phyloP scores from a whole-genome alignment of 2,888 invertebrate genomes.

The Thera obeliscata region DNA sequence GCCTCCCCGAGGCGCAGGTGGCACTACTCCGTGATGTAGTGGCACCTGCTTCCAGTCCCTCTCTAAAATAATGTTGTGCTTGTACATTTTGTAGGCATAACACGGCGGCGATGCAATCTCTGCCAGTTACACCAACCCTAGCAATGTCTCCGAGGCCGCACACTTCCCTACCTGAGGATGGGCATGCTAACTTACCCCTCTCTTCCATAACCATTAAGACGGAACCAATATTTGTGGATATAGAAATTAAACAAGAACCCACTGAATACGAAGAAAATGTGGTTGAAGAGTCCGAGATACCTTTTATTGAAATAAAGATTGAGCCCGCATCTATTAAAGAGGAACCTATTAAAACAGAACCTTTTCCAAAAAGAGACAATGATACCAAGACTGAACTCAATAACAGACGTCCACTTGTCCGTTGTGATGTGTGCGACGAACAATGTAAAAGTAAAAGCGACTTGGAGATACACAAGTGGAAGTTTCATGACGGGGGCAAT shows the following conservation, averaged over 20 bases:
- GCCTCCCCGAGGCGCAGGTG: no score
- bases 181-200: neutral
- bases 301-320: neutral
- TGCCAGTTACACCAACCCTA: neutral
- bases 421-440: neutral
- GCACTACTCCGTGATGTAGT: no score
- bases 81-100: no score
- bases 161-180: neutral
- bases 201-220: neutral
- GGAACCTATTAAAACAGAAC: conserved; percentile 1
- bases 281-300: neutral
- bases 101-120: no score
- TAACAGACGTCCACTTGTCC: neutral
- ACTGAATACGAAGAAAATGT: neutral
- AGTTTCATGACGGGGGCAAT: neutral
- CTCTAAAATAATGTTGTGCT: no score
- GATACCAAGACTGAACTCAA: neutral
- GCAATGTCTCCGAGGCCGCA: neutral
- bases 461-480: neutral
- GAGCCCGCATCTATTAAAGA: neutral
- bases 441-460: neutral
- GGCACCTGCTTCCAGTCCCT: no score
- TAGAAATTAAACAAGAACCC: neutral
- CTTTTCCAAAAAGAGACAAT: neutral
- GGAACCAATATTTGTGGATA: neutral